Evolutionary conservation across 92 coral and sea anemone genomes (phyloP).

Genomic region (Anthopleura xanthogrammica): DNA sequence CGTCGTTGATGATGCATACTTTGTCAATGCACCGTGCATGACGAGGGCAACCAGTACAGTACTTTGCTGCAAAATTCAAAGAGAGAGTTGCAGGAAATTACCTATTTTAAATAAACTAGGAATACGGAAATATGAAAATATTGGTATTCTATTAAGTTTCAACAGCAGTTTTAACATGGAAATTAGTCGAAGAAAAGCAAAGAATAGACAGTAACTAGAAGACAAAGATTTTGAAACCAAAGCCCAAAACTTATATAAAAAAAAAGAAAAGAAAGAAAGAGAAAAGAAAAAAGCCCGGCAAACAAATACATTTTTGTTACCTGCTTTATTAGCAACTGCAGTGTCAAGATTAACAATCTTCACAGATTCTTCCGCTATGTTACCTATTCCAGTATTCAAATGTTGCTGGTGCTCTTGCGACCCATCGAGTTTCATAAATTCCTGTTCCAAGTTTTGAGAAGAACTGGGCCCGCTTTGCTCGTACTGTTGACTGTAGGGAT

Average conservation of each 20-base stretch:
- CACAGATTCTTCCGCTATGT: slow-evolving; percentile 1
- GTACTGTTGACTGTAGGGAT: neutral
- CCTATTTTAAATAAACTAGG: no score
- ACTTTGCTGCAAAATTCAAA: slow-evolving; percentile 34
- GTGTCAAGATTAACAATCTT: slow-evolving; percentile 2
- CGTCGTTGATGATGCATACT: slow-evolving; percentile 81
- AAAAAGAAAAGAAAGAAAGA: neutral
- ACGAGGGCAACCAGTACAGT: slow-evolving; percentile 82
- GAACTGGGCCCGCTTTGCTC: neutral
- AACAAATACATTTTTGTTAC: neutral
- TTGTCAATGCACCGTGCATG: slow-evolving; percentile 75
- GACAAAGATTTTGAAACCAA: no score
- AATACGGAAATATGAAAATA: no score
- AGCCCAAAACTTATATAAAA: no score
- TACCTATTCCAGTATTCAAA: neutral
- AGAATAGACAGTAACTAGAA: no score
- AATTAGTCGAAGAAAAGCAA: no score
- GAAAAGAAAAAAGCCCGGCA: neutral
- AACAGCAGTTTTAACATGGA: no score
- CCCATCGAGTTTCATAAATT: neutral
- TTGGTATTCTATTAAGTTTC: no score
- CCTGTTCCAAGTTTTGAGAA: neutral
- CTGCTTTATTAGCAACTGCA: neutral
- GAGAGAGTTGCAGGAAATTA: neutral
- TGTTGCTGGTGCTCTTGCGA: neutral